Conservation (phyloP, 2,797 vertebrate genomes). For the Sarcoramphus papa region DNA sequence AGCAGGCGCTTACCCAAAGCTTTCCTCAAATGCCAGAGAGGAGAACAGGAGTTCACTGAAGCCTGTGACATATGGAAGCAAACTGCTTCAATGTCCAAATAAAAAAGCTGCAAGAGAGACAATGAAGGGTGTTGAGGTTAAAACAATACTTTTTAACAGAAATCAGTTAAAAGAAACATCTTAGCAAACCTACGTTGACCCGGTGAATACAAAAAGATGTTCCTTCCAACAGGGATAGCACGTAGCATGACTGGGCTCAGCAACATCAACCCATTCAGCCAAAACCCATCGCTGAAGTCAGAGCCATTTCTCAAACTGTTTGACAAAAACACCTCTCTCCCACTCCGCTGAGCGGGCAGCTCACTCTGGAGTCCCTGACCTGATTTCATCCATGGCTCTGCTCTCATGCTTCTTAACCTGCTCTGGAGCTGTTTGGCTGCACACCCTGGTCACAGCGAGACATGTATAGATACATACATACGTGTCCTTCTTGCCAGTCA, state of each 20-base stretch:
- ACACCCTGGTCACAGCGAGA: neutral
- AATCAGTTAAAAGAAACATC: neutral
- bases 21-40: neutral
- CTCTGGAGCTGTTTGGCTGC: neutral
- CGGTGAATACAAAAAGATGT: neutral
- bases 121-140: neutral
- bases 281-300: neutral
- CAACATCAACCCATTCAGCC: neutral
- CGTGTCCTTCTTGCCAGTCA: rapidly evolving
- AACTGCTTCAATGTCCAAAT: neutral
- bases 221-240: neutral
- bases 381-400: neutral
- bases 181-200: neutral
- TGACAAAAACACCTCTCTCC: neutral
- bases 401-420: neutral
- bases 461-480: rapidly evolving
- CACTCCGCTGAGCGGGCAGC: neutral
- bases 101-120: neutral
- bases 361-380: neutral
- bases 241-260: rapidly evolving
- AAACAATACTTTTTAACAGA: neutral
- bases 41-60: neutral
- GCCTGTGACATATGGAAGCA: neutral
- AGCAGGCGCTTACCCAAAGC: neutral
- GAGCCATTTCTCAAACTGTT: neutral